These are phyloP conservation scores for Cladopsammia gracilis DNA, from an alignment of 64 coral and sea anemone genomes.

Conservation along the genomic window DNA sequence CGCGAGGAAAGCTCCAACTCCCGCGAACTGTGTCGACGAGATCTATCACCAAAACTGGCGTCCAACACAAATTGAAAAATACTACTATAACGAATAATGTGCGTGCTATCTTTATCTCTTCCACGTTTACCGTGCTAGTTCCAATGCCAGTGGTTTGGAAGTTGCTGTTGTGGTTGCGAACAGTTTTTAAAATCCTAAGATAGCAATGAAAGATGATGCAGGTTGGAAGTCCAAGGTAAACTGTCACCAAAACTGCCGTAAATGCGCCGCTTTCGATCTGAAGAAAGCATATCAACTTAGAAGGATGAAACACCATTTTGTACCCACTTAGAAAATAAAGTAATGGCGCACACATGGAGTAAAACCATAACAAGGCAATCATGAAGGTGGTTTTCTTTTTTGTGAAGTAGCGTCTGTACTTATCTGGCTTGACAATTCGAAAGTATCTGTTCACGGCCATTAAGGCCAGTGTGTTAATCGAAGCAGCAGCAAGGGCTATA, in stretches of 20 bases:
- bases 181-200: slow-evolving; percentile 43
- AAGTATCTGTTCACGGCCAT: slow-evolving; percentile 81
- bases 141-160: not conserved
- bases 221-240: slow-evolving; percentile 36
- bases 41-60: slow-evolving; percentile 54
- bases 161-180: slow-evolving; percentile 48
- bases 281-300: slow-evolving; percentile 62
- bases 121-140: slow-evolving; percentile 10
- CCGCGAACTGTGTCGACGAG: slow-evolving; percentile 63
- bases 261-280: slow-evolving; percentile 39
- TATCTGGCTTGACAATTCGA: slow-evolving; percentile 52
- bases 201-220: slow-evolving; percentile 66
- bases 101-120: slow-evolving; percentile 78
- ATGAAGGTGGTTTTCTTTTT: slow-evolving; percentile 24
- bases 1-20: slow-evolving; percentile 29
- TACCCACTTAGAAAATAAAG: slow-evolving; percentile 60
- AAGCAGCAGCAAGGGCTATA: slow-evolving; percentile 46
- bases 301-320: slow-evolving; percentile 68
- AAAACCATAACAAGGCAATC: slow-evolving; percentile 53
- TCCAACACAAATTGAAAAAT: slow-evolving; percentile 74
- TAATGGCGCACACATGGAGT: slow-evolving; percentile 3
- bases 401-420: slow-evolving; percentile 60
- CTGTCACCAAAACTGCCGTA: slow-evolving; percentile 6
- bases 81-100: slow-evolving; percentile 76
- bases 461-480: slow-evolving; percentile 61